phyloP scores from a whole-genome alignment of 2,888 invertebrate species.

The Cephus runcator region DNA sequence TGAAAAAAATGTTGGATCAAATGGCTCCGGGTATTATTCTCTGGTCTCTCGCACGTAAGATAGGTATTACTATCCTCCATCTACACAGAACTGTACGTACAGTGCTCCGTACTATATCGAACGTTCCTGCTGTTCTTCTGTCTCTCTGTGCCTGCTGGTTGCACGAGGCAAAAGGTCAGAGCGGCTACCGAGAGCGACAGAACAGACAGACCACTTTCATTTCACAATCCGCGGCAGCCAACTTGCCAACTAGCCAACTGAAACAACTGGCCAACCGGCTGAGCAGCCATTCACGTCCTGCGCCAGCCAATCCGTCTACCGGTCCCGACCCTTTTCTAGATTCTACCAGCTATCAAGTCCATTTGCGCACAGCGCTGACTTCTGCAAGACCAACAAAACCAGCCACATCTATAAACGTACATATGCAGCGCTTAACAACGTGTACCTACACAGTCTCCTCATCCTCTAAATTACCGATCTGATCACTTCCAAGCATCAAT shows the following conservation, averaged over 20 bases:
- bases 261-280: not conserved
- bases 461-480: not conserved
- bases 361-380: not conserved
- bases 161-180: constrained; percentile 45
- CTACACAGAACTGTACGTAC: not conserved
- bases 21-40: constrained; percentile 20
- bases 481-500: not conserved
- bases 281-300: constrained; percentile 9
- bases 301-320: not conserved
- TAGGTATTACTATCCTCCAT: not conserved
- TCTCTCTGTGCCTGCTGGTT: constrained; percentile 3
- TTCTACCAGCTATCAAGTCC: not conserved
- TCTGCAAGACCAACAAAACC: not conserved
- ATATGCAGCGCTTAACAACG: not conserved
- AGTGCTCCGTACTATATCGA: not conserved
- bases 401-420: not conserved
- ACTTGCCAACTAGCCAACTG: not conserved
- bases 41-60: not conserved
- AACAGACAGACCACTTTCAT: constrained; percentile 40
- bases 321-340: not conserved
- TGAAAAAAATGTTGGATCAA: constrained; percentile 36
- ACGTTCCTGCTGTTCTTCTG: not conserved
- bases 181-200: constrained; percentile 36
- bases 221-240: constrained; percentile 38
- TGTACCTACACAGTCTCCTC: not conserved